Percentiles rank a stretch among this genome's conserved stretches.
These are phyloP conservation scores for Tringa solitaria DNA, from an alignment of 2,113 vertebrate species.

Conservation along the genomic window DNA sequence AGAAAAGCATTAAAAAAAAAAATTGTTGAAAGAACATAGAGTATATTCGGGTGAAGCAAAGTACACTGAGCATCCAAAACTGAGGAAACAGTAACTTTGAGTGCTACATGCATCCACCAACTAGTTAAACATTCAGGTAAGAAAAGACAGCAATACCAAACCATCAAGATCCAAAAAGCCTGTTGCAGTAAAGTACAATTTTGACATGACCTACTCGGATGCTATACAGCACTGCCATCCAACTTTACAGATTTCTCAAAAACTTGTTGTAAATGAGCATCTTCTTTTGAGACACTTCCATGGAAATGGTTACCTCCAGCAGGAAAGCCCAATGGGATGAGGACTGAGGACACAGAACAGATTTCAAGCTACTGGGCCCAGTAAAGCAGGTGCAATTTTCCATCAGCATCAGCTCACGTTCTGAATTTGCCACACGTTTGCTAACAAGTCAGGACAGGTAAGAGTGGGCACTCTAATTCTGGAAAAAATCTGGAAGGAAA, in stretches of 20 bases:
- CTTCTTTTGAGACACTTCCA: neutral
- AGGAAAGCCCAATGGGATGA: neutral
- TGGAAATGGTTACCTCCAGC: neutral
- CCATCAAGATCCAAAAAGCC: neutral
- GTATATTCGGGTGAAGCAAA: neutral
- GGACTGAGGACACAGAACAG: fast-evolving
- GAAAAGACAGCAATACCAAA: neutral
- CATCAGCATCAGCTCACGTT: neutral
- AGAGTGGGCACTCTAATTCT: neutral
- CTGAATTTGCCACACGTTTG: neutral
- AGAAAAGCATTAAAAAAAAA: neutral
- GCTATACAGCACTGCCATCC: neutral
- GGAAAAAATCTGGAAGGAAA: neutral
- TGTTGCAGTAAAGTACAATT: neutral
- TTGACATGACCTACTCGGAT: neutral
- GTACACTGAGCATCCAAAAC: neutral
- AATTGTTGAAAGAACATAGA: neutral
- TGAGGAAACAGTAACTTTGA: neutral
- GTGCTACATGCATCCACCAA: neutral
- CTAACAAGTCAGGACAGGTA: neutral
- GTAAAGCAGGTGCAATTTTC: neutral
- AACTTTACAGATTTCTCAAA: neutral
- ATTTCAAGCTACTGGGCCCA: neutral
- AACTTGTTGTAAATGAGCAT: neutral
- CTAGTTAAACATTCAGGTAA: neutral